phyloP scores from a whole-genome alignment of 2,797 vertebrate species.

The Falco rusticolus region DNA sequence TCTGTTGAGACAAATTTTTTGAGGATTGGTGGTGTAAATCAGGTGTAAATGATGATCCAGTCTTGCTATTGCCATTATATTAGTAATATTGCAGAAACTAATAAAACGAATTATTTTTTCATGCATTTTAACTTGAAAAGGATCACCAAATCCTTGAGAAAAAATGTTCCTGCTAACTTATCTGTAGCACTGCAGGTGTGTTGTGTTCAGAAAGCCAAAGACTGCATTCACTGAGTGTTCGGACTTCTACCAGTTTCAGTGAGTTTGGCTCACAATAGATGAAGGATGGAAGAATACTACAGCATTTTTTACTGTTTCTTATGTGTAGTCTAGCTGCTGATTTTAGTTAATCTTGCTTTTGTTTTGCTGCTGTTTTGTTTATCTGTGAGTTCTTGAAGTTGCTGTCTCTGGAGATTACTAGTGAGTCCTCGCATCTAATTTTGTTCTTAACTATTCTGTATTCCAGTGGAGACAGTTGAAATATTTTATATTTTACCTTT shows the following conservation, averaged over 20 bases:
- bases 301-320: background rate
- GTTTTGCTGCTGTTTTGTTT: background rate
- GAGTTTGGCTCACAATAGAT: background rate
- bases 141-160: background rate
- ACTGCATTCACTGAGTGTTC: background rate
- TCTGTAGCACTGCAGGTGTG: background rate
- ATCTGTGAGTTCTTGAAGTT: background rate
- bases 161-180: background rate
- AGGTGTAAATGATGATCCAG: background rate
- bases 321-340: background rate
- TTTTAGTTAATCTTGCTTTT: background rate
- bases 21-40: background rate
- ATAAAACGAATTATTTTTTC: background rate
- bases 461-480: background rate
- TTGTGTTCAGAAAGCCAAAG: background rate
- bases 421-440: background rate
- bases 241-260: background rate
- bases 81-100: background rate
- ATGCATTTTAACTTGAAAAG: background rate
- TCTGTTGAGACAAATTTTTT: background rate
- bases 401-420: background rate
- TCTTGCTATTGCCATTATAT: background rate
- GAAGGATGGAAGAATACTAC: background rate
- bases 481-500: background rate
- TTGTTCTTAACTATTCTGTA: background rate